Conservation (phyloP, 2,888 invertebrate species). For the Microplitis manilae region DNA sequence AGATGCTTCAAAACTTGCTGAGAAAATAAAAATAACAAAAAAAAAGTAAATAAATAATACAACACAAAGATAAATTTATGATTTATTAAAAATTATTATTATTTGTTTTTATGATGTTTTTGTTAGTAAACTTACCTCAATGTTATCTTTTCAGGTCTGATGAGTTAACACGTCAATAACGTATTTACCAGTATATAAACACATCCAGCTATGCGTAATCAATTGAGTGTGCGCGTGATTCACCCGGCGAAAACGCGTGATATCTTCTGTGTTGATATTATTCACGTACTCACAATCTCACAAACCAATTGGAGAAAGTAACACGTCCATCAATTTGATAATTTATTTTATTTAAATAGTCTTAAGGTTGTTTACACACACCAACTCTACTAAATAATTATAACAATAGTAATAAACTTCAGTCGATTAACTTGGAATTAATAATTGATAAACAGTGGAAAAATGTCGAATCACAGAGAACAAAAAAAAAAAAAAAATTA, state of each 20-base stretch:
- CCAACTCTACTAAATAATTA: neutral
- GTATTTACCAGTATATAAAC: slow-evolving; percentile 17
- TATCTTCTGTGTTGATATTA: slow-evolving; percentile 38
- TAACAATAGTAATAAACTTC: neutral
- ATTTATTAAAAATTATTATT: neutral
- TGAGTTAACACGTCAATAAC: neutral
- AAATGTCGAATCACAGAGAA: neutral
- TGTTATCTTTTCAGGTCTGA: neutral
- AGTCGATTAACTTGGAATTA: neutral
- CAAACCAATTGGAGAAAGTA: neutral
- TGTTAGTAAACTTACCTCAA: neutral
- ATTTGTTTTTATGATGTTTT: neutral
- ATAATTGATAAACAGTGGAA: neutral
- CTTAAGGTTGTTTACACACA: neutral
- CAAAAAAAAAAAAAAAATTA: neutral
- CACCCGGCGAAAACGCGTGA: slow-evolving; percentile 59
- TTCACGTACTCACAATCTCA: neutral
- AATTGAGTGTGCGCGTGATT: slow-evolving; percentile 59
- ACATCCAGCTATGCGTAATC: slow-evolving; percentile 45
- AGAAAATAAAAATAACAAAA: slow-evolving; percentile 23
- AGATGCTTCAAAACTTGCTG: neutral
- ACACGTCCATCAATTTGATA: neutral
- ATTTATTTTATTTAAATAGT: neutral
- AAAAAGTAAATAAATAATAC: neutral
- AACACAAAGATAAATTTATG: neutral